Percentiles rank a stretch among this genome's conserved stretches.
Conservation (phyloP, 2,888 invertebrate genomes). For the Thymelicus acteon region DNA sequence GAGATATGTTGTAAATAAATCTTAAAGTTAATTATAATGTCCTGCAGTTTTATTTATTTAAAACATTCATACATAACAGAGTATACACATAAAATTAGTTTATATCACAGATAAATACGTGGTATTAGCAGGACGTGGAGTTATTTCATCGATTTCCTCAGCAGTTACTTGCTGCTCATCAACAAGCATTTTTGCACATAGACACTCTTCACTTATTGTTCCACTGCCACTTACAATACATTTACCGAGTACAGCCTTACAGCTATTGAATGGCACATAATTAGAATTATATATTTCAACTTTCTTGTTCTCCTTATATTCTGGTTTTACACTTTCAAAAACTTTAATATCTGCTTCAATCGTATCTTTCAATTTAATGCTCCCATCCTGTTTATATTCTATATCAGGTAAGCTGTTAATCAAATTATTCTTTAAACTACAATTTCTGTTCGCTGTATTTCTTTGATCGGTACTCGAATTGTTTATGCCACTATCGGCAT, state of each 20-base stretch:
- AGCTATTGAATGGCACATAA: constrained; percentile 64
- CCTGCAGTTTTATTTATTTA: constrained; percentile 47
- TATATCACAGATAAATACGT: constrained; percentile 39
- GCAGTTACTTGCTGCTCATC: constrained; percentile 64
- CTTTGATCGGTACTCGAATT: background rate
- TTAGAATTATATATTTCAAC: constrained; percentile 37
- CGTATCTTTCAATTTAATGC: constrained; percentile 66
- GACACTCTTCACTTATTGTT: constrained; percentile 67
- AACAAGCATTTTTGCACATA: constrained; percentile 72
- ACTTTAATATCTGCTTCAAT: constrained; percentile 58
- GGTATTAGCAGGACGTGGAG: constrained; percentile 59
- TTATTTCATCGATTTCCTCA: constrained; percentile 76
- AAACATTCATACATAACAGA: constrained; percentile 24
- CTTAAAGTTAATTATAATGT: constrained; percentile 71
- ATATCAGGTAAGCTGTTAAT: constrained; percentile 50
- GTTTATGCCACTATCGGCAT: background rate
- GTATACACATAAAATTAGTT: constrained; percentile 10
- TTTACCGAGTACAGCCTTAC: constrained; percentile 71
- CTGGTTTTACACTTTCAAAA: constrained; percentile 21
- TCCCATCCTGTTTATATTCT: constrained; percentile 62
- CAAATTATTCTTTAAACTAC: constrained; percentile 15
- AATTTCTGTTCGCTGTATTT: background rate
- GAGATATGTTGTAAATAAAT: constrained; percentile 84
- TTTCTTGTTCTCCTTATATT: constrained; percentile 22
- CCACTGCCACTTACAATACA: constrained; percentile 74